phyloP scores from a whole-genome alignment of 1,140 invertebrate species.

The Drosophila seguyi region DNA sequence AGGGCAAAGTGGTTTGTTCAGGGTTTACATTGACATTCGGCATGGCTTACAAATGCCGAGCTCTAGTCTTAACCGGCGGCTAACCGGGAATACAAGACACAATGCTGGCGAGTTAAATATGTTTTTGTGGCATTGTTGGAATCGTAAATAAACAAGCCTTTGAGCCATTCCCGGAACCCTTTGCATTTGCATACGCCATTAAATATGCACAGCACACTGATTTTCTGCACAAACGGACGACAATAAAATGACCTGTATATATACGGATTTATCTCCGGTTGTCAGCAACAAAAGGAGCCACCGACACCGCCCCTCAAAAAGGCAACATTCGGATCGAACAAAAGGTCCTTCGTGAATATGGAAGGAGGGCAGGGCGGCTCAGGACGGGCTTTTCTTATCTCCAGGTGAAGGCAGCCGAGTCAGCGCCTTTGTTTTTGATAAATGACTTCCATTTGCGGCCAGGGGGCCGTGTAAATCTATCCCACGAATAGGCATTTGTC shows the following conservation, averaged over 20 bases:
- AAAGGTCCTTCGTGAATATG: constrained; percentile 17
- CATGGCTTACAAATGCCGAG: constrained; percentile 35
- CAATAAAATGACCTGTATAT: constrained; percentile 73
- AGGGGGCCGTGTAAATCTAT: constrained; percentile 67
- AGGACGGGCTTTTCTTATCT: constrained; percentile 43
- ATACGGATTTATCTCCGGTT: constrained; percentile 53
- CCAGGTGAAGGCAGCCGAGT: constrained; percentile 60
- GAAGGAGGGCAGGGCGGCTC: not conserved
- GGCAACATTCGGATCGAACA: constrained; percentile 54
- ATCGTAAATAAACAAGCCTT: constrained; percentile 72
- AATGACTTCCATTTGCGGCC: constrained; percentile 65
- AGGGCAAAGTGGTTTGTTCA: constrained; percentile 31
- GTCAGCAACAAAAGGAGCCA: constrained; percentile 57
- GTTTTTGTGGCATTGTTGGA: constrained; percentile 54
- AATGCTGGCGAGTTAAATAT: constrained; percentile 55
- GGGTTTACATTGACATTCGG: constrained; percentile 36
- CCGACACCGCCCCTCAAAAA: constrained; percentile 36
- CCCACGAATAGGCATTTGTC: constrained; percentile 54
- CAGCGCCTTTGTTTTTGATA: constrained; percentile 77
- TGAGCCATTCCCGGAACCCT: constrained; percentile 53
- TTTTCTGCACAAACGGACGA: constrained; percentile 49
- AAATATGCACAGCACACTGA: constrained; percentile 75
- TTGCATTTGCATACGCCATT: constrained; percentile 77
- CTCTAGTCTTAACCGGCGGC: constrained; percentile 10
- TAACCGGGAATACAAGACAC: constrained; percentile 37